Conservation (phyloP, 2,888 invertebrate genomes). For the Nephrocerus scutellatus region DNA sequence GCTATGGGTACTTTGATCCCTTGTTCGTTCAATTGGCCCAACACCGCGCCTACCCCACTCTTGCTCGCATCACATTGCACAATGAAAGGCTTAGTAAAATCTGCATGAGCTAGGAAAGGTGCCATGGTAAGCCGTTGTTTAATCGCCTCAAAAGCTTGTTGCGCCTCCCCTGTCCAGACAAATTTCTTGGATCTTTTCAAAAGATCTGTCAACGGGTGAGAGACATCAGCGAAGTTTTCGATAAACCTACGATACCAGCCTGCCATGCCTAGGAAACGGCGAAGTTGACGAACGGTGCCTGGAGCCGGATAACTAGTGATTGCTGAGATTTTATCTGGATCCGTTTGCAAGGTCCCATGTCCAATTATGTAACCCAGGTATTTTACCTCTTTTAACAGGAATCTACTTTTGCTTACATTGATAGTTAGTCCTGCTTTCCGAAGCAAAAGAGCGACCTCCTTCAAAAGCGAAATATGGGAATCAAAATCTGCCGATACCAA, state of each 20-base stretch:
- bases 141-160: constrained; percentile 5
- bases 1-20: constrained; percentile 13
- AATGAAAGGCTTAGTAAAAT: constrained; percentile 14
- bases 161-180: neutral
- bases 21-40: constrained; percentile 11
- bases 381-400: too few species aligned
- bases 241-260: constrained; percentile 6
- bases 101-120: constrained; percentile 10
- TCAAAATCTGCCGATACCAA: too few species aligned
- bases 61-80: constrained; percentile 15
- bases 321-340: too few species aligned
- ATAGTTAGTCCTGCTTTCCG: too few species aligned
- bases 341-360: too few species aligned
- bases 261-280: constrained; percentile 2
- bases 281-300: neutral
- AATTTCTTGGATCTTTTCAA: neutral
- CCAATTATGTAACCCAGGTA: too few species aligned
- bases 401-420: too few species aligned
- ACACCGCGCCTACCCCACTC: constrained; percentile 12
- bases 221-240: neutral
- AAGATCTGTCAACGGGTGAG: constrained; percentile 4
- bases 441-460: too few species aligned
- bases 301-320: too few species aligned
- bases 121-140: constrained; percentile 10
- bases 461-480: too few species aligned